phyloP scores from a whole-genome alignment of 1,140 invertebrate genomes.

The Drosophila gunungcola region DNA sequence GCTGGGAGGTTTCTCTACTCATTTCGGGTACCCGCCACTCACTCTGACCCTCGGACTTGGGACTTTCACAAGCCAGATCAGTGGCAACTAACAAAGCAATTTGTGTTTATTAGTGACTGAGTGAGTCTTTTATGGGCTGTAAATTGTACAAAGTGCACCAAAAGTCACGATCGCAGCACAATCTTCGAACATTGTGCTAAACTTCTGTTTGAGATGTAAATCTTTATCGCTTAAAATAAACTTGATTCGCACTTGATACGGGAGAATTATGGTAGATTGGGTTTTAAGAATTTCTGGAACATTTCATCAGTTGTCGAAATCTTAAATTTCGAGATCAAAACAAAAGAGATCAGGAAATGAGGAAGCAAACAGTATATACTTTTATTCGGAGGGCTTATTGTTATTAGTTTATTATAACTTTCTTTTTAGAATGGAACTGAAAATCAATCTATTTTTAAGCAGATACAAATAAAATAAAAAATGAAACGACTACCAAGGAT shows the following conservation, averaged over 20 bases:
- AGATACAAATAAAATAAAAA: too few relatives aligned
- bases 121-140: slow-evolving; percentile 58
- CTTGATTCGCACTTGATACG: neutral
- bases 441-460: too few relatives aligned
- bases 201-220: slow-evolving; percentile 18
- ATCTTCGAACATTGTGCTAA: slow-evolving; percentile 27
- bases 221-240: slow-evolving; percentile 29
- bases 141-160: slow-evolving; percentile 34
- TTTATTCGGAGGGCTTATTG: too few relatives aligned
- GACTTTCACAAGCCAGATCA: slow-evolving; percentile 44
- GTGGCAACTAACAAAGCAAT: slow-evolving; percentile 34
- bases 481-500: too few relatives aligned
- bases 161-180: slow-evolving; percentile 48
- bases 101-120: slow-evolving; percentile 54
- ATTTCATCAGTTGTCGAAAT: neutral
- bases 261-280: neutral
- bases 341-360: neutral
- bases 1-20: slow-evolving; percentile 23
- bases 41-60: slow-evolving; percentile 14
- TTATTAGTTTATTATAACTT: too few relatives aligned
- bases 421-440: too few relatives aligned
- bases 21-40: slow-evolving; percentile 1
- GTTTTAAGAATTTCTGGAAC: neutral
- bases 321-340: neutral
- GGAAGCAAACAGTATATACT: neutral